phyloP scores from a whole-genome alignment of 37 sponge, comb jelly and placozoan genomes.

The Halichondria panicea region DNA sequence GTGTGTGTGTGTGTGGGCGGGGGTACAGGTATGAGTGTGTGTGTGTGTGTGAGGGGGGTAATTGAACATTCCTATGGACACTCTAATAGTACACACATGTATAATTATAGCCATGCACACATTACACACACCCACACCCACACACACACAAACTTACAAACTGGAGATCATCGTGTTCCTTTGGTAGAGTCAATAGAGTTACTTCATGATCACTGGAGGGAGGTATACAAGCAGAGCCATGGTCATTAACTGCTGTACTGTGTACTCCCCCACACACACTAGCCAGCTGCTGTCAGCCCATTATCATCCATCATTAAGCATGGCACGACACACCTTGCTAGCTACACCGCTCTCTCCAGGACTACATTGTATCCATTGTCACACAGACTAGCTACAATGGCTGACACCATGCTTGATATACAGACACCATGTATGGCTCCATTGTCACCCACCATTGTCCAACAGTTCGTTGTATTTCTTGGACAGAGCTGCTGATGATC shows the following conservation, averaged over 20 bases:
- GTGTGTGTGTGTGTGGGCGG: slow-evolving; percentile 1
- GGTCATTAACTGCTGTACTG: too few species aligned
- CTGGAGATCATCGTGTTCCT: slow-evolving; percentile 59
- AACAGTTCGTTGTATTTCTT: slow-evolving; percentile 11
- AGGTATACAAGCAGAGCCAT: too few species aligned
- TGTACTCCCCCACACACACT: too few species aligned
- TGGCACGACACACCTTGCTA: too few species aligned
- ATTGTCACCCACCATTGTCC: slow-evolving; percentile 16
- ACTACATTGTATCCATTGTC: too few species aligned
- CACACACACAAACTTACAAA: slow-evolving; percentile 45
- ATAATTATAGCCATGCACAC: neutral
- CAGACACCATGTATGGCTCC: too few species aligned
- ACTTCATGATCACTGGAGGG: slow-evolving; percentile 38
- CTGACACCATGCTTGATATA: too few species aligned
- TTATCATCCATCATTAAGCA: too few species aligned
- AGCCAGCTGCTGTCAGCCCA: too few species aligned
- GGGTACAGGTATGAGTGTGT: neutral
- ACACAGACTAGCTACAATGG: too few species aligned
- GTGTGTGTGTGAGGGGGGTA: neutral
- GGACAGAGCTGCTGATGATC: slow-evolving; percentile 17
- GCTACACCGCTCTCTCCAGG: too few species aligned
- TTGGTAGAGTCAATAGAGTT: slow-evolving; percentile 31
- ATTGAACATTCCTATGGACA: neutral
- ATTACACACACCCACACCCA: neutral
- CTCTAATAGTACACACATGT: neutral